Evolutionary conservation across 1,140 invertebrate genomes (phyloP).

Genomic region (Pomacea maculata): DNA sequence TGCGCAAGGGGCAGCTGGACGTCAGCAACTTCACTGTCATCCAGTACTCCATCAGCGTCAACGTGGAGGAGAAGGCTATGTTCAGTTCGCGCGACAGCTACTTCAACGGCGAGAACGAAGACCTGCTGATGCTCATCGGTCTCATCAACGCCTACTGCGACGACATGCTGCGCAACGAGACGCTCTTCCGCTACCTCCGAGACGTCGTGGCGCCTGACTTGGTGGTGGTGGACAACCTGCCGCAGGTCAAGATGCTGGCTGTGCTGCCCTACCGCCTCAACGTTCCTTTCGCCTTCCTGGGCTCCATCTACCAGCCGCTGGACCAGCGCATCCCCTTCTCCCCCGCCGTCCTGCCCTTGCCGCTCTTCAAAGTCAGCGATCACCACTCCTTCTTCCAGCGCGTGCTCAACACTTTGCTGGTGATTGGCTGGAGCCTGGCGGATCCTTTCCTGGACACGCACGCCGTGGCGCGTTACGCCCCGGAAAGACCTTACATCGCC

Average conservation of each 20-base stretch:
- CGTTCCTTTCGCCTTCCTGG: slow-evolving; percentile 26
- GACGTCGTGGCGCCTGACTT: slow-evolving; percentile 11
- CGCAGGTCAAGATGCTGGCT: slow-evolving; percentile 19
- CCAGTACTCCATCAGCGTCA: slow-evolving; percentile 15
- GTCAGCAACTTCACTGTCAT: slow-evolving; percentile 22
- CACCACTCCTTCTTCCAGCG: slow-evolving; percentile 22
- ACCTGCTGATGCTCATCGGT: not conserved
- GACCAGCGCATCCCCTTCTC: slow-evolving; percentile 19
- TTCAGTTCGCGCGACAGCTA: slow-evolving; percentile 16
- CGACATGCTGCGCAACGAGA: slow-evolving; percentile 17
- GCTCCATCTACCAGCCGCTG: slow-evolving; percentile 4
- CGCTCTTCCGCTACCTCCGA: slow-evolving; percentile 6
- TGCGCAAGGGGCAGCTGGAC: slow-evolving; percentile 16
- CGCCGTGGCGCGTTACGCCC: slow-evolving; percentile 21
- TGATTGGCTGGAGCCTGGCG: slow-evolving; percentile 2
- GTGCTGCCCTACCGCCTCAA: slow-evolving; percentile 28
- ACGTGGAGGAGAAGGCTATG: slow-evolving; percentile 18
- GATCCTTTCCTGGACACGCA: slow-evolving; percentile 9
- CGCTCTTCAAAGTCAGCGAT: slow-evolving; percentile 14
- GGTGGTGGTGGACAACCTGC: slow-evolving; percentile 24
- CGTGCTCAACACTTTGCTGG: slow-evolving; percentile 12
- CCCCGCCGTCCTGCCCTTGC: slow-evolving; percentile 14
- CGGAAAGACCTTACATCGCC: slow-evolving; percentile 20
- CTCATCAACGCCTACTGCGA: not conserved
- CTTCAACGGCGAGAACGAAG: slow-evolving; percentile 17